Conservation (phyloP, 2,113 vertebrate species). For the Platysternon megacephalum region DNA sequence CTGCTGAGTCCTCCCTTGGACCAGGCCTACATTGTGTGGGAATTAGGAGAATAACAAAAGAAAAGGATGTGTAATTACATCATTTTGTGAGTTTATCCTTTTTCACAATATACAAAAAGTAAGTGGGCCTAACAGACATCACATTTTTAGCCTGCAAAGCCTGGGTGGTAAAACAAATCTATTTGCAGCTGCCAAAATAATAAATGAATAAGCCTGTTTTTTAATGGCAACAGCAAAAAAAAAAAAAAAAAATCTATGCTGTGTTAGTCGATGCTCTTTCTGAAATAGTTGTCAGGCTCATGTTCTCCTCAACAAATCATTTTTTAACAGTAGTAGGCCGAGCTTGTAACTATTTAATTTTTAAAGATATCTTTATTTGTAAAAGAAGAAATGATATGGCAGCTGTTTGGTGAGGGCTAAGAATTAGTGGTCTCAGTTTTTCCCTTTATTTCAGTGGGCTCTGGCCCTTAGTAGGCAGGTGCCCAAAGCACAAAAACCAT, state of each 20-base stretch:
- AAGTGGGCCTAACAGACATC: background rate
- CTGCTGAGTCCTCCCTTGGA: background rate
- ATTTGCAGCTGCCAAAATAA: conserved; percentile 7
- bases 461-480: background rate
- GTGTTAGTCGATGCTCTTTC: background rate
- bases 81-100: background rate
- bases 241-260: background rate
- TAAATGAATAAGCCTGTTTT: background rate
- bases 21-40: background rate
- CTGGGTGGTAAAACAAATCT: background rate
- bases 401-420: background rate
- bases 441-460: rapidly evolving
- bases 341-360: conserved; percentile 39
- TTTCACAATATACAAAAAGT: background rate
- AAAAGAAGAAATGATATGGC: conserved; percentile 42
- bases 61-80: background rate
- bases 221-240: background rate
- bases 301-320: conserved; percentile 29
- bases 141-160: background rate
- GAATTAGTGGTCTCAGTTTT: background rate
- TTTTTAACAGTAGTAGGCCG: conserved; percentile 12
- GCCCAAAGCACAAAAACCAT: background rate
- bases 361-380: background rate
- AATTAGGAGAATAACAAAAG: background rate
- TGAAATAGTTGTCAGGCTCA: conserved; percentile 7